Base-by-base conservation (phyloP, 2,888 invertebrate species). In the Agriopis leucophaearia region DNA sequence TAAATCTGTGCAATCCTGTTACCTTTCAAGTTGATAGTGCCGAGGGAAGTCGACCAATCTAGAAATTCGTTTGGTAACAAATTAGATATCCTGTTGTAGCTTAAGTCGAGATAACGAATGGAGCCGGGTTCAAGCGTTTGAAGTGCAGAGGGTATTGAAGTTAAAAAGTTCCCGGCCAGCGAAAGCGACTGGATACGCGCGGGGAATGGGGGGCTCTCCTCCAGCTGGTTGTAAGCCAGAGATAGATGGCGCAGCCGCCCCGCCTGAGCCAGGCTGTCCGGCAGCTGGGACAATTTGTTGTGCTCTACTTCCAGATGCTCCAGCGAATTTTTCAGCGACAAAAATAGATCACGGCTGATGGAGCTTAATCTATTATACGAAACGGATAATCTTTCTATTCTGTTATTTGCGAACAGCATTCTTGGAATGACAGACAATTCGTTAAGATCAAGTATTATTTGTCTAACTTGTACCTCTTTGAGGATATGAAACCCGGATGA, bases 221-320 rank as follows among this genome's bases (percentile, higher is more conserved):
- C 89, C 74, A 94, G 82, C 78, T 87, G 95, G 90, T 98, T 98
- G 82, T 97, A 97, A 55, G 97, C 97, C 69, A 98, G 89, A 86
- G 97, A 98, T 68, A 98, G 94, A 90, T 97, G 97, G 79, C 97
- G 96, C 56, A 98, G 92, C 71, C 95, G 95, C 74, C 92, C 95
- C 71, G 97, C 92, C 70, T 94, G 94, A 73, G 95, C 95, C 66
- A 98, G 89, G 47, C 97, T 97, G 67, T 92, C 94, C 5, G 98
- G 97, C 76, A 98, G 95, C 59, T 94, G 90, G 44, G 94, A 94
- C 74, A 98, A 92, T 80, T 95, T 95, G 86, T 98, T 98, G 83
- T 97, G 96, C 81, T 98, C 97, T 76, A 98, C 90, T 88, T 98
- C 97, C 74, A 98, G 89, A 84, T 97, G 97, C 84, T 98, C 97